Base-by-base conservation (phyloP, 2,797 vertebrate genomes). In the Paguma larvata region DNA sequence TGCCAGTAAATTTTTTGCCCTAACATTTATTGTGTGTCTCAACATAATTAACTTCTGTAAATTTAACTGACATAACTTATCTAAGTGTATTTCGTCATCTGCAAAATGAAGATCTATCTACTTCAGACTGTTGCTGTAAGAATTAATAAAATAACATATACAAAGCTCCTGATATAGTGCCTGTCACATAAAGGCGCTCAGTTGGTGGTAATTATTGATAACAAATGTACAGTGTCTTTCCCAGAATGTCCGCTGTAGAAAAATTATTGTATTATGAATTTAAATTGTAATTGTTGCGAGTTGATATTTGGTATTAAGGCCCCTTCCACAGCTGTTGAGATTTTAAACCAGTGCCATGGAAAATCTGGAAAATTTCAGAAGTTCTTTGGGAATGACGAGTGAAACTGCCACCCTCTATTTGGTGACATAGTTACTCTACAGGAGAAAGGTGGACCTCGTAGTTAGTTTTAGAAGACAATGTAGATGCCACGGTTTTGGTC, bases 331-430 rank as follows among this genome's bases (percentile, higher is more conserved):
- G 48, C 14, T 63, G 12, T 75, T 77, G 62, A 38, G 82, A 62
- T 87, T 85, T 77, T 92, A 85, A 86, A 67, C 72, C 18, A 82
- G 9, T 67, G 13, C 48, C 41, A 12, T 62, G 44, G 38, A 72
- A 97, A 63, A 85, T 92, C 34, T 97, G 67, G 85, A 68, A 92
- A 85, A 95, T 80, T 68, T 59, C 51, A 19, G 7, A 73, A 85
- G 56, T 86, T 89, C 68, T 79, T 65, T 83, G 75, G 62, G 21
- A 53, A 63, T 30, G 46, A 83, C 3, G 15, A 86, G 77, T 18
- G 86, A 83, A 89, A 79, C 44, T 34, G 79, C 68, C 11, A 68
- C 23, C 23, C 59, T 70, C 27, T 70, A 18, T 5, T 93, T 87
- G 41, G 63, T 90, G 56, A 41, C 38, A 23, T 56, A 75, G 41